Evolutionary conservation across 2,113 vertebrate genomes (phyloP).

Genomic region (Piprites chloris): DNA sequence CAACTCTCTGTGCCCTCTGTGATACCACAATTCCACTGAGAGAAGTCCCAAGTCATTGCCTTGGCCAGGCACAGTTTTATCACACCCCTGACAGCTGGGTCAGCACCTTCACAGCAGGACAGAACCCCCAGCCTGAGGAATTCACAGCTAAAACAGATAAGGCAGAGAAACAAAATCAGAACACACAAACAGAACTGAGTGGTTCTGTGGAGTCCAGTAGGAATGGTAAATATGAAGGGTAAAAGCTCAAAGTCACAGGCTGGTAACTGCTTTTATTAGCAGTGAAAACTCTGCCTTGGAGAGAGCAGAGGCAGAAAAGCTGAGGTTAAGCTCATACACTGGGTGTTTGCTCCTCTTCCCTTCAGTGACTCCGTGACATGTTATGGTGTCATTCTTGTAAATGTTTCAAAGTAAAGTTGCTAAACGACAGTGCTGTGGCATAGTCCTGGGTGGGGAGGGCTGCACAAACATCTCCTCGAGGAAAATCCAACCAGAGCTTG

Average conservation of each 20-base stretch:
- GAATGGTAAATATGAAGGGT: not conserved
- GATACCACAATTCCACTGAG: fast-evolving
- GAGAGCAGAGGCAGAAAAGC: not conserved
- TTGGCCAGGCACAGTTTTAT: not conserved
- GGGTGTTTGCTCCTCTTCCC: not conserved
- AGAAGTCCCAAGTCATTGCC: fast-evolving
- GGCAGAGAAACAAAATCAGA: not conserved
- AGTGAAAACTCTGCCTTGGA: not conserved
- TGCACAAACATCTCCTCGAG: not conserved
- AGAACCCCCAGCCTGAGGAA: not conserved
- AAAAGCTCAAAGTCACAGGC: not conserved
- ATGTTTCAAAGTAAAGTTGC: not conserved
- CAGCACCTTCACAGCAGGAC: not conserved
- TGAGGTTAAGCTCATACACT: not conserved
- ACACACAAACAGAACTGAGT: not conserved
- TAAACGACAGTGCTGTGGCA: not conserved
- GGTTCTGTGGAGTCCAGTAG: not conserved
- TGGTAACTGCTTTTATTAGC: not conserved
- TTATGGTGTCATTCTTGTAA: not conserved
- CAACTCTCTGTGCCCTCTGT: not conserved
- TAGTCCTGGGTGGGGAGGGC: not conserved
- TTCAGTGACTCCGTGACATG: not conserved
- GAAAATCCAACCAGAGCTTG: not conserved
- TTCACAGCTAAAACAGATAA: not conserved
- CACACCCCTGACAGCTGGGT: not conserved